Conservation (phyloP, 2,113 vertebrate species). For the Carlito syrichta region DNA sequence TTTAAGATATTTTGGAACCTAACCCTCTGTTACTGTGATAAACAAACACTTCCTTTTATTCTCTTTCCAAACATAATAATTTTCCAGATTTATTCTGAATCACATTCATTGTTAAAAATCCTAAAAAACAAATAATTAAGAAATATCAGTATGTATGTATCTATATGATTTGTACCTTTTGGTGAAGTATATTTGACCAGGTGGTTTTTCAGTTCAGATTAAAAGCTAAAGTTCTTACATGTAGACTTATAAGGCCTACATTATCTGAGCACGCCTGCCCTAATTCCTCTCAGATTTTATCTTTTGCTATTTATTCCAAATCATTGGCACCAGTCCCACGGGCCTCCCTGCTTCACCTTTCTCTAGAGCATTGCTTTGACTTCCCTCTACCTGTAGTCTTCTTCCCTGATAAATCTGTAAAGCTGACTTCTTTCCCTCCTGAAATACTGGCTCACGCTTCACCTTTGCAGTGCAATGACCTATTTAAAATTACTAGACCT, state of each 20-base stretch:
- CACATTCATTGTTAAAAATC: neutral
- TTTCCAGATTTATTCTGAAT: constrained; percentile 23
- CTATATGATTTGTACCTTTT: neutral
- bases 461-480: neutral
- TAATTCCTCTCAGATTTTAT: neutral
- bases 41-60: neutral
- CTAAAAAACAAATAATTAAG: neutral
- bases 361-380: neutral
- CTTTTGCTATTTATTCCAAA: neutral
- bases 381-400: neutral
- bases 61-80: neutral
- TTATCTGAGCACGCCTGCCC: neutral
- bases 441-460: neutral
- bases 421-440: neutral
- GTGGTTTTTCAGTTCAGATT: neutral
- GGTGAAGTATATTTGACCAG: neutral
- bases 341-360: neutral
- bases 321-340: neutral
- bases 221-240: neutral
- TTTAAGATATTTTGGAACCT: neutral
- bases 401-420: neutral
- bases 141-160: neutral
- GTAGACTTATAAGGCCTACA: neutral
- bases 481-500: neutral
- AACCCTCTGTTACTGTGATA: neutral